These are phyloP conservation scores for Amyelois transitella DNA, from an alignment of 1,140 invertebrate species.

Conservation along the genomic window DNA sequence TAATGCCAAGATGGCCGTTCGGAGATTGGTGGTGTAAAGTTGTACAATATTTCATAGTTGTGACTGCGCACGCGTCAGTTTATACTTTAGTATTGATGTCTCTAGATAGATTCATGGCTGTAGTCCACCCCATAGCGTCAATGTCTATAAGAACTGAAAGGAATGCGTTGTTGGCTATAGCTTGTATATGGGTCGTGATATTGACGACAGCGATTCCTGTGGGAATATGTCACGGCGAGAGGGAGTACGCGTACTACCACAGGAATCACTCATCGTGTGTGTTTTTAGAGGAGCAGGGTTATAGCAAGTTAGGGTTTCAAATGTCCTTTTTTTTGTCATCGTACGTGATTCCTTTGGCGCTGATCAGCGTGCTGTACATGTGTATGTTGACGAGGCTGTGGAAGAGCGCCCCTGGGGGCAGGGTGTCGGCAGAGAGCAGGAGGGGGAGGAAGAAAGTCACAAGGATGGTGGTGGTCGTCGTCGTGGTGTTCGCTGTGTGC, in stretches of 20 bases:
- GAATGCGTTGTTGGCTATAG: slow-evolving; percentile 87
- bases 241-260: slow-evolving; percentile 77
- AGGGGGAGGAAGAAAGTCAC: slow-evolving; percentile 94
- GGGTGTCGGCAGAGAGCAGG: slow-evolving; percentile 78
- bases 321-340: slow-evolving; percentile 89
- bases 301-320: slow-evolving; percentile 83
- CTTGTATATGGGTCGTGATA: slow-evolving; percentile 88
- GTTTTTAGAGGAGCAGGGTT: slow-evolving; percentile 79
- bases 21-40: slow-evolving; percentile 93
- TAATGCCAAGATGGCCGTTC: slow-evolving; percentile 92
- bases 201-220: slow-evolving; percentile 84
- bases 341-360: slow-evolving; percentile 87
- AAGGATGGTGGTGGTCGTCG: slow-evolving; percentile 94
- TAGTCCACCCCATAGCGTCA: slow-evolving; percentile 94
- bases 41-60: slow-evolving; percentile 84
- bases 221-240: slow-evolving; percentile 86
- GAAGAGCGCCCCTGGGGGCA: slow-evolving; percentile 86
- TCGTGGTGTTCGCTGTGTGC: slow-evolving; percentile 95
- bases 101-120: slow-evolving; percentile 94
- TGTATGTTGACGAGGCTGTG: slow-evolving; percentile 92
- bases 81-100: slow-evolving; percentile 97
- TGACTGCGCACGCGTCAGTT: slow-evolving; percentile 94
- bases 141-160: slow-evolving; percentile 91
- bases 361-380: slow-evolving; percentile 93
- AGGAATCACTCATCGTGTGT: slow-evolving; percentile 79